A percentile compares a stretch with the other conserved stretches of the same genome.
Conservation (phyloP, 2,113 vertebrate species). For the Anser cygnoides region DNA sequence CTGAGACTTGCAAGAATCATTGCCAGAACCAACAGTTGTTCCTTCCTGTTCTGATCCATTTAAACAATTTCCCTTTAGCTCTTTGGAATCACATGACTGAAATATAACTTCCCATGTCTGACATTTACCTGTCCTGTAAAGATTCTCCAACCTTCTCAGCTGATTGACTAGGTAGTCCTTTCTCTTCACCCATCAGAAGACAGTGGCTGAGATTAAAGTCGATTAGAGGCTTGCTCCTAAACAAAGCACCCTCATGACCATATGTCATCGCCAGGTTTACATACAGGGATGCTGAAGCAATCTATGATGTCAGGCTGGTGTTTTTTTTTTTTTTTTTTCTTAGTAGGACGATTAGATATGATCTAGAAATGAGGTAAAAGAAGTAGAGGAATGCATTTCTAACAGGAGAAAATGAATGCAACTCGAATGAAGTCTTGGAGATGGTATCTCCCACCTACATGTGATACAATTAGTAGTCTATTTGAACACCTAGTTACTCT, state of each 20-base stretch:
- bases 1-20: background rate
- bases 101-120: background rate
- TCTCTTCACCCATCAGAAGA: background rate
- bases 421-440: background rate
- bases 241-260: background rate
- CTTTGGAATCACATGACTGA: background rate
- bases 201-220: background rate
- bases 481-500: background rate
- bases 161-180: background rate
- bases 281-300: background rate
- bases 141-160: background rate
- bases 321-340: background rate
- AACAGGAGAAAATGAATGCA: background rate
- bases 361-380: conserved; percentile 33
- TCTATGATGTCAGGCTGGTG: background rate
- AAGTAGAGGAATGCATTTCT: conserved; percentile 22
- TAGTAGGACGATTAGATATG: background rate
- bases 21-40: background rate
- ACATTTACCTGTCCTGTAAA: background rate
- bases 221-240: background rate
- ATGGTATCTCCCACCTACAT: conserved; percentile 37
- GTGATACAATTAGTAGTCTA: background rate
- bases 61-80: background rate
- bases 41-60: background rate
- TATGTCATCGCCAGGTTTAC: background rate